These are phyloP conservation scores for Mormyrops boulengeri DNA, from an alignment of 2,797 vertebrate species.

Conservation along the genomic window DNA sequence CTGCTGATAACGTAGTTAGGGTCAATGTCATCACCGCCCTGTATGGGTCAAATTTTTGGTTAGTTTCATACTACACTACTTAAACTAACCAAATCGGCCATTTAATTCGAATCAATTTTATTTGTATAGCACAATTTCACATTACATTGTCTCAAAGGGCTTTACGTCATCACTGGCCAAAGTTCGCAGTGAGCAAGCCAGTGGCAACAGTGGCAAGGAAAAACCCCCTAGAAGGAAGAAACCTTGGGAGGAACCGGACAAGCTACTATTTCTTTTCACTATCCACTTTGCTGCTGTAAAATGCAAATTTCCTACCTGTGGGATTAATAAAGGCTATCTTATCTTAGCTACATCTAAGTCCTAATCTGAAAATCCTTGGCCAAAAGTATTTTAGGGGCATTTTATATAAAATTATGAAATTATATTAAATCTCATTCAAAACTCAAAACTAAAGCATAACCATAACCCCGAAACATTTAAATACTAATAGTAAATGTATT, in stretches of 20 bases:
- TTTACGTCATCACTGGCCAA: background rate
- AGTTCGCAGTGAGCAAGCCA: background rate
- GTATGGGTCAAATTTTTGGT: background rate
- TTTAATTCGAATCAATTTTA: background rate
- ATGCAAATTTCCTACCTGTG: background rate
- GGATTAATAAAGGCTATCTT: background rate
- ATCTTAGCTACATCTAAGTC: background rate
- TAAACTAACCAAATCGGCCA: background rate
- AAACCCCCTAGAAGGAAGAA: background rate
- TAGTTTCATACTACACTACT: background rate
- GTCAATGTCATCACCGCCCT: constrained; percentile 73
- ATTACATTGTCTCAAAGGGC: background rate
- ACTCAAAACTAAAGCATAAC: background rate
- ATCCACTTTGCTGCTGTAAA: background rate
- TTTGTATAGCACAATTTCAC: background rate
- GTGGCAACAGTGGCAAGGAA: background rate
- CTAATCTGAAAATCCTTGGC: background rate
- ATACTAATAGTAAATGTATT: background rate
- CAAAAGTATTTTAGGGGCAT: background rate
- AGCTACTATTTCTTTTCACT: background rate
- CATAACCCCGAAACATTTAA: background rate
- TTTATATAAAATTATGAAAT: background rate
- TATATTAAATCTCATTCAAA: background rate
- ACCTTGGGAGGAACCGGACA: background rate
- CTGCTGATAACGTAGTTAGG: constrained; percentile 71